Evolutionary conservation across 2,113 vertebrate genomes (phyloP), one percentile per base, ranked within the genome.

Genomic region (Austrofundulus limnaeus): DNA sequence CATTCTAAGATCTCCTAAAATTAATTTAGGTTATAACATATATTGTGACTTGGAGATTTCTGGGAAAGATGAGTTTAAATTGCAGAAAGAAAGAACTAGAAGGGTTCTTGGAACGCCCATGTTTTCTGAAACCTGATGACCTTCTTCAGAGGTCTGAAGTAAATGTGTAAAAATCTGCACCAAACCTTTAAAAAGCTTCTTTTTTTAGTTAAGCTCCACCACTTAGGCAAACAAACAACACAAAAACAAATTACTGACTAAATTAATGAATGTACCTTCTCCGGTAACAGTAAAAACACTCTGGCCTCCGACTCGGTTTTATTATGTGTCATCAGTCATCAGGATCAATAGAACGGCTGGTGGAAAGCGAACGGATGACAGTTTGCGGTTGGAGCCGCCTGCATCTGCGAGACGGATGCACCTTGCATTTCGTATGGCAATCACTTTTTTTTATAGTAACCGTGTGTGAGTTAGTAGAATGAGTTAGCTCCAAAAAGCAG

Each of bases 371-470:
- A 39, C 21, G 8, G 41, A 49, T 41, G 48, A 43, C 66, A 56
- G 65, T 48, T 76, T 31, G 48, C 23, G 38, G 37, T 28, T 71
- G 60, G 59, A 37, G 38, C 63, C 39, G 53, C 54, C 58, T 78
- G 31, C 38, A 46, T 62, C 38, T 55, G 55, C 37, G 19, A 34
- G 31, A 68, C 50, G 52, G 17, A 54, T 42, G 14, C 39, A 15
- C 28, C 19, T 39, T 50, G 24, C 46, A 20, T 4, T 19, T n/a
- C 67, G 37, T 24, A 62, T 11, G 7, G 15, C 19, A 21, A 6
- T 37, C n/a, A 37, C 38, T 28, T 14, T n/a, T n/a, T n/a, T n/a
- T n/a, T n/a, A n/a, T n/a, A n/a, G n/a, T n/a, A n/a, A n/a, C n/a
- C n/a, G n/a, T n/a, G n/a, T n/a, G n/a, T n/a, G n/a, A n/a, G n/a